Base-by-base conservation (phyloP, 2,888 invertebrate species). In the Gymnocheta viridis region DNA sequence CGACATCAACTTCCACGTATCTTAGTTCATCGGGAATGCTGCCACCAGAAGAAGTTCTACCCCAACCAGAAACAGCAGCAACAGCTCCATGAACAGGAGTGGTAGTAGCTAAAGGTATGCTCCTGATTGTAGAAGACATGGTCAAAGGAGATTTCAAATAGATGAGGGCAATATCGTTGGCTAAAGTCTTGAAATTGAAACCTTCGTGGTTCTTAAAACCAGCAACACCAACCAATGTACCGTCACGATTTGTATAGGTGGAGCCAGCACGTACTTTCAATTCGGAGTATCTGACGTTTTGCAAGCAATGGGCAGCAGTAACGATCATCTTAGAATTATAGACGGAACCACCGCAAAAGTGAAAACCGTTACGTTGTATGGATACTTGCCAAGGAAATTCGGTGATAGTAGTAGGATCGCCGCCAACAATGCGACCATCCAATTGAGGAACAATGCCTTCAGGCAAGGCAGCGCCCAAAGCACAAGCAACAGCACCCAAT, bases 251-350 rank as follows among this genome's bases (percentile, higher is more conserved):
- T 86, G 90, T 92, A 54, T 91, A 92, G 0, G 92, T 92, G 2
- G 94, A 93, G 0, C 94, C 94, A 7, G 93, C 94, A 0, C 94
- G 93, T 4, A 94, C 87, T 56, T 83, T 85, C 54, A 90, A 82
- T 9, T 4, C 0, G 3, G 87, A 87, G 6, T 87, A 76, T 2
- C 88, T 85, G 7, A 87, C 87, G 19, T 49, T 62, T 54, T 92
- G 88, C 84, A 90, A 91, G 86, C 94, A 95, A 88, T 95, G 94
- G 9, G 94, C 94, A 47, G 94, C 94, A 1, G 94, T 94, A 4
- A 94, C 82, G 1, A 94, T 91, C 35, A 89, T 85, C 51, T 93
- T 92, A 47, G 92, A 90, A 38, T 87, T 88, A 47, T 92, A 92
- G 7, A 94, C 88, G 10, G 93, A 89, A 0, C 93, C 94, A 0